Evolutionary conservation across 2,113 vertebrate species (phyloP), one percentile per base, ranked within the genome.

Genomic region (Corythaixoides concolor): DNA sequence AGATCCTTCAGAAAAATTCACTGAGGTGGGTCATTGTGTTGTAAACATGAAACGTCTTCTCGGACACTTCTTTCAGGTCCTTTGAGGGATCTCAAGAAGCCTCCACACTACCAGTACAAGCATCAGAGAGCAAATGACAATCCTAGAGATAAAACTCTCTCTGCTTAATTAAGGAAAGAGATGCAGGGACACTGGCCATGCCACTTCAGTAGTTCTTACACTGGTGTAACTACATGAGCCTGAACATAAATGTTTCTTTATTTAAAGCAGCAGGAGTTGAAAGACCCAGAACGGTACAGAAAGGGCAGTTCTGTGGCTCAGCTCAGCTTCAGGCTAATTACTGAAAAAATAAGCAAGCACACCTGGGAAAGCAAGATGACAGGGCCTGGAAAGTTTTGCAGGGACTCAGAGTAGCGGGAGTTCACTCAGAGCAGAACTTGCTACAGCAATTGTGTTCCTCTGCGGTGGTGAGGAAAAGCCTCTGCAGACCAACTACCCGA

Each of bases 341-440:
- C 89, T 95, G 81, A 21, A 89, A 94, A 97, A 97, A 97, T 55
- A 97, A 97, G 87, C 95, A 95, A 92, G 70, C 90, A 88, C 96
- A 97, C 97, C 97, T 97, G 97, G 81, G 75, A 90, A 96, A 95
- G 86, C 91, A 92, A 72, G 68, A 88, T 27, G 94, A 91, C 81
- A 97, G 17, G 47, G 94, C 84, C 93, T 94, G 95, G 95, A 86
- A 92, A 94, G 55, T 59, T 92, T 95, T 91, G 91, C 89, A 79
- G 78, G 78, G 92, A 70, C 63, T 91, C 89, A 30, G 11, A 69
- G 74, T 8, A 87, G 9, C 45, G 33, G 56, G 77, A 96, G 88
- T 88, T 94, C 79, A 35, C 35, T 43, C 8, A 49, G 88, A 94
- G 85, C 66, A 93, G 68, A 81, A 74, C 8, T 81, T 7, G 68